Evolutionary conservation across 2,113 vertebrate species (phyloP), one percentile per base, ranked within the genome.

Genomic region (Dasyprocta punctata): DNA sequence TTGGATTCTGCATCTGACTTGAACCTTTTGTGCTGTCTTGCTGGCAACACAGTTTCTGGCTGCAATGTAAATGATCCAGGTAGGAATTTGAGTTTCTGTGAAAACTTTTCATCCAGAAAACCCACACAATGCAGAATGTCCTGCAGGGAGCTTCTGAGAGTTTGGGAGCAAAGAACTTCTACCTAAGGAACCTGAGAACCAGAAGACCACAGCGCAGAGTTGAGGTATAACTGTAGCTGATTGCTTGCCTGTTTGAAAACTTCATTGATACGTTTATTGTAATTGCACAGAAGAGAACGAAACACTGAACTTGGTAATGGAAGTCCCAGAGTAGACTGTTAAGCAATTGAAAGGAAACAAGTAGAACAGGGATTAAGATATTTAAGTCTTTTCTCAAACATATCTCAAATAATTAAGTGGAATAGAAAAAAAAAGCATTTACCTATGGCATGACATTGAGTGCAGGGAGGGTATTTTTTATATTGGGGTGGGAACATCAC

Each of bases 11-110:
- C 3, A 1, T 82, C 63, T 22, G 24, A 2, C 12, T 47, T n/a
- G 28, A 69, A 3, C 0, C 12, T 1, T 44, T 54, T 41, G 19
- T 44, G 14, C 0, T 54, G 4, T n/a, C n/a, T 65, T 28, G 0
- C 17, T 67, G 65, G 5, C 1, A 22, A 81, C 17, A 63, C 16
- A 78, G 33, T 0, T 71, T 80, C 60, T 16, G 19, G 56, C 9
- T 58, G 19, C 33, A 41, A 44, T 20, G 20, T 11, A 12, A 58
- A 5, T 12, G 60, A 86, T 60, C 17, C 13, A 14, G 9, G 73
- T n/a, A 82, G 26, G 36, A 52, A 36, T 7, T 33, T 19, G 33
- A 8, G 52, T 1, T 9, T 81, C 9, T 28, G 52, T 1, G 19
- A 52, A 78, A 24, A 24, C 17, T 11, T n/a, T n/a, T n/a, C n/a